Conservation (phyloP, 2,797 vertebrate species). For the Forpus xanthops region DNA sequence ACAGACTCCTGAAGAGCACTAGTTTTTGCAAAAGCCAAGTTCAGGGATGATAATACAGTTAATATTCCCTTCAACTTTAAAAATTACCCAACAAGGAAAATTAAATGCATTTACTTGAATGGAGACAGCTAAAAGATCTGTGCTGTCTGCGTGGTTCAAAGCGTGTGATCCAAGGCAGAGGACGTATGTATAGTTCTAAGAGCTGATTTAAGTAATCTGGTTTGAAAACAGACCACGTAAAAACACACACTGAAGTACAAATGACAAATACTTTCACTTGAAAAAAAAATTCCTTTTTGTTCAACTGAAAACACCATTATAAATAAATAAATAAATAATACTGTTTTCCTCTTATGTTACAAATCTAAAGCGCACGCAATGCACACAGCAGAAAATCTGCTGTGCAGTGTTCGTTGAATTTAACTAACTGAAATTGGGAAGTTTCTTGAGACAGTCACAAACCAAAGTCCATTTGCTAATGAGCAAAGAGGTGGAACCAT, state of each 20-base stretch:
- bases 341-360: neutral
- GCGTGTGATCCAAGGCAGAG: accelerated
- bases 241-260: neutral
- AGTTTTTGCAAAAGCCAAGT: neutral
- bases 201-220: neutral
- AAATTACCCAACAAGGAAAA: neutral
- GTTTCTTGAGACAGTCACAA: neutral
- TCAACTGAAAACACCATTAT: neutral
- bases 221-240: neutral
- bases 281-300: neutral
- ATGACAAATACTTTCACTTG: neutral
- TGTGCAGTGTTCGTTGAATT: neutral
- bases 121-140: neutral
- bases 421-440: accelerated
- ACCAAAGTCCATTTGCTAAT: neutral
- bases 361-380: accelerated
- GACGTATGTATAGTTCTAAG: neutral
- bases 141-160: accelerated
- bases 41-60: neutral
- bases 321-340: neutral
- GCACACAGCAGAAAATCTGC: neutral
- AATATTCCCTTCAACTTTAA: neutral
- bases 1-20: neutral
- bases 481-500: neutral
- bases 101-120: neutral